Base-by-base conservation (phyloP, 2,888 invertebrate genomes). In the Syritta pipiens region DNA sequence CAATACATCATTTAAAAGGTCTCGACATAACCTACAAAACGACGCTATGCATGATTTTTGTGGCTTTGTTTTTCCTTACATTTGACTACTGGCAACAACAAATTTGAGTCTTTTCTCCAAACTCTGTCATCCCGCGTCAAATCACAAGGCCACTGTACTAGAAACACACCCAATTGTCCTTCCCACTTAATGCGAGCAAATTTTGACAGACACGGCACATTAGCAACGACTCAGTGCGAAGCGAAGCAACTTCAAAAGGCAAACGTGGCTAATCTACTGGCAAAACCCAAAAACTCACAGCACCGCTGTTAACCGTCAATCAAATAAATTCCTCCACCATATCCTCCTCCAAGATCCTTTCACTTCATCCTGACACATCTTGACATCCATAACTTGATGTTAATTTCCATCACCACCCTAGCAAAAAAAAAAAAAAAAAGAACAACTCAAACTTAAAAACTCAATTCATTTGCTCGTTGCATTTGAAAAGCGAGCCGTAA, bases 301-400 rank as follows among this genome's bases (percentile, higher is more conserved):
- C 42, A 24, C 60, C 72, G 53, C 46, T 77, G 72, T 72, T 77
- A 20, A 28, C 35, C 55, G 79, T 79, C 79, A 79, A 74, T 79
- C 79, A 79, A 79, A 62, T 55, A 46, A 74, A 62, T 57, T 57
- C 55, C 62, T 48, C 57, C 72, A 37, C 62, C 62, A 30, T 51
- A 68, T 57, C 49, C 74, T 68, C 62, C 51, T 42, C 26, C 24
- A 42, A 57, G 35, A 42, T 74, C 72, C 55, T 51, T 74, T 62
- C 67, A 74, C n/a, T 67, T 72, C 53, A 48, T 79, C 42, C 57
- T 68, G 37, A 37, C 37, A n/a, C n/a, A 37, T 37, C 37, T 37
- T 37, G 79, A 79, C 79, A 79, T 74, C 79, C 74, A 57, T 62
- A 62, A 49, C 74, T 35, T 48, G 57, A 79, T 79, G 79, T 68